Conservation (phyloP, 2,797 vertebrate species). For the Karalla daura region DNA sequence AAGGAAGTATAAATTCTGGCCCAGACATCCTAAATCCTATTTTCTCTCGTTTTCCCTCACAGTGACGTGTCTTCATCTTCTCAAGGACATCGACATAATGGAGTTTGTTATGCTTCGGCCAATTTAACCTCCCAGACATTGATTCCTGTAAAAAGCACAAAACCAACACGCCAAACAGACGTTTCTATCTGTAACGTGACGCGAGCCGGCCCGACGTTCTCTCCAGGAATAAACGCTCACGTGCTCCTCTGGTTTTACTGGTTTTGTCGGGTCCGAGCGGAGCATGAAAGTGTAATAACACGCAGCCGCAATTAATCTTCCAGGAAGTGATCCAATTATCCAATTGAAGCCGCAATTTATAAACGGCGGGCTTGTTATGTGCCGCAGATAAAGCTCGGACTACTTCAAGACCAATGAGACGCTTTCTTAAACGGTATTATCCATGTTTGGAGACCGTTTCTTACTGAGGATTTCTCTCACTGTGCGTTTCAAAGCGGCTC, state of each 20-base stretch:
- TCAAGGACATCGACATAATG: slow-evolving; percentile 78
- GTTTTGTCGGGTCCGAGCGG: slow-evolving; percentile 36
- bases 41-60: slow-evolving; percentile 71
- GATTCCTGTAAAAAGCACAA: slow-evolving; percentile 50
- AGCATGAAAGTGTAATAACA: slow-evolving; percentile 61
- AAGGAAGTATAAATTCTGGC: slow-evolving; percentile 80
- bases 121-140: slow-evolving; percentile 50
- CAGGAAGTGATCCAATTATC: slow-evolving; percentile 77
- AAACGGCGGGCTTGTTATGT: slow-evolving; percentile 57
- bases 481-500: slow-evolving; percentile 57
- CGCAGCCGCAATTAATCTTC: slow-evolving; percentile 70
- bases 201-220: no score
- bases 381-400: slow-evolving; percentile 69
- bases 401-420: slow-evolving; percentile 53
- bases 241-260: background rate
- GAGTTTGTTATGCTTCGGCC: slow-evolving; percentile 58
- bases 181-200: background rate
- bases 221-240: no score
- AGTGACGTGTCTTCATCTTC: slow-evolving; percentile 74
- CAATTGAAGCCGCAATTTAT: slow-evolving; percentile 69
- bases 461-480: slow-evolving; percentile 50
- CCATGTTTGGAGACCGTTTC: slow-evolving; percentile 63
- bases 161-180: slow-evolving; percentile 9
- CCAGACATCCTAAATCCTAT: slow-evolving; percentile 83
- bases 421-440: slow-evolving; percentile 65